Evolutionary conservation across 2,113 vertebrate genomes (phyloP).

Genomic region (Chaetodon auriga): DNA sequence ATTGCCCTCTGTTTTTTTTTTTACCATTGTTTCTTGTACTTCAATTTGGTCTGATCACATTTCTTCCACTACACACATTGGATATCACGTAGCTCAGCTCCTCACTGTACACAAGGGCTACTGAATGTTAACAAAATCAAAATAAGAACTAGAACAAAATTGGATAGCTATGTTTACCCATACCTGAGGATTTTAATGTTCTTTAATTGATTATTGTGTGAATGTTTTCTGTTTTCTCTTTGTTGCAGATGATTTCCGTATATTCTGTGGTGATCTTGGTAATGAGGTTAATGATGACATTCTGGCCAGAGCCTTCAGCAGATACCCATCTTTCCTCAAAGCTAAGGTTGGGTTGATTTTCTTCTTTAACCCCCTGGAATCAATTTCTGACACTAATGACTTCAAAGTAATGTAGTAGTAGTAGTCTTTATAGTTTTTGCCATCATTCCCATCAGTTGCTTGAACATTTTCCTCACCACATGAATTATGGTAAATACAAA

Average conservation of each 20-base stretch:
- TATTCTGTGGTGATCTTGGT: constrained; percentile 94
- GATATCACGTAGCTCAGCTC: too few relatives aligned
- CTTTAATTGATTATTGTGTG: not conserved
- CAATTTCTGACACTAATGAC: not conserved
- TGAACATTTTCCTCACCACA: not conserved
- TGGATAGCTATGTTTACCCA: not conserved
- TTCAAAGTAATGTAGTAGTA: not conserved
- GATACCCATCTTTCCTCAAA: constrained; percentile 94
- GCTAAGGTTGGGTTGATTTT: constrained; percentile 82
- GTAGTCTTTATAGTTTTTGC: not conserved
- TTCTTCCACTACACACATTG: not conserved
- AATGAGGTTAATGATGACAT: constrained; percentile 97
- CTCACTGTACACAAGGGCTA: too few relatives aligned
- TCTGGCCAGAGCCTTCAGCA: constrained; percentile 91
- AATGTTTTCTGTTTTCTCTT: not conserved
- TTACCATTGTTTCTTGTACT: not conserved
- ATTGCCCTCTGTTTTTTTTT: not conserved
- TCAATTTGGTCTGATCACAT: too few relatives aligned
- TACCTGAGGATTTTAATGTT: not conserved
- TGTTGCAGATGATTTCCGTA: constrained; percentile 91
- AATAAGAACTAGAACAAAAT: too few relatives aligned
- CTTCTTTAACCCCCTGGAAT: not conserved
- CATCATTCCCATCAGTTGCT: not conserved
- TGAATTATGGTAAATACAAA: not conserved
- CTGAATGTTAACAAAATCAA: too few relatives aligned